Evolutionary conservation across 2,113 vertebrate genomes (phyloP), one percentile per base, ranked within the genome.

Genomic region (Perccottus glenii): DNA sequence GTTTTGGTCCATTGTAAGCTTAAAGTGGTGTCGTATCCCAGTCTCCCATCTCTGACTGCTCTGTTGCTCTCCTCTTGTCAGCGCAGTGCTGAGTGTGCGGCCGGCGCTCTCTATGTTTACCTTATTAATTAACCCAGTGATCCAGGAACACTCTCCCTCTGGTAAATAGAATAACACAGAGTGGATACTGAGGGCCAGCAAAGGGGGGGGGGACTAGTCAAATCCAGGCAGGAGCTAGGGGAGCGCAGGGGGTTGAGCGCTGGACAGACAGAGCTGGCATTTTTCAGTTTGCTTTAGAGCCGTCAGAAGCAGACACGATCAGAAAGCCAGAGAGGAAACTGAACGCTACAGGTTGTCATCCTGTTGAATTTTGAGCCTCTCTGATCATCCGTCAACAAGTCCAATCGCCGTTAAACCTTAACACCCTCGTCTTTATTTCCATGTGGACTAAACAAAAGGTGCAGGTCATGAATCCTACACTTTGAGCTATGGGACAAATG

Each of bases 41-140:
- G 57, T 33, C 69, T 48, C 69, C 60, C 15, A 47, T n/a, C 68
- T 63, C 19, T 12, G 47, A 58, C 70, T 59, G 59, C 70, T 73
- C 46, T 19, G 64, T 44, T 68, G 60, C 69, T 59, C 67, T 15
- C 4, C 53, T 71, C 80, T 27, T 78, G 81, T 86, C 85, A 85
- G 64, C 81, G n/a, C 64, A 27, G 76, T 12, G 79, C 60, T 78
- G 80, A 85, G 73, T 87, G 81, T 86, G 82, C 60, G 57, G 60
- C 67, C 14, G 52, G 64, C 48, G 45, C 68, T 19, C 68, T 19
- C 44, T 74, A 59, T 79, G 85, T 91, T 90, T 87, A 84, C 73
- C 82, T 86, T 89, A 81, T 90, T 88, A 87, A 88, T 91, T 90
- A 90, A 83, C 82, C 78, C 85, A 77, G 63, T 88, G 83, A 88